Percentiles rank a stretch among this genome's conserved stretches.
Evolutionary conservation across 2,888 invertebrate genomes (phyloP).

Genomic region (Chrysolina oricalcia): DNA sequence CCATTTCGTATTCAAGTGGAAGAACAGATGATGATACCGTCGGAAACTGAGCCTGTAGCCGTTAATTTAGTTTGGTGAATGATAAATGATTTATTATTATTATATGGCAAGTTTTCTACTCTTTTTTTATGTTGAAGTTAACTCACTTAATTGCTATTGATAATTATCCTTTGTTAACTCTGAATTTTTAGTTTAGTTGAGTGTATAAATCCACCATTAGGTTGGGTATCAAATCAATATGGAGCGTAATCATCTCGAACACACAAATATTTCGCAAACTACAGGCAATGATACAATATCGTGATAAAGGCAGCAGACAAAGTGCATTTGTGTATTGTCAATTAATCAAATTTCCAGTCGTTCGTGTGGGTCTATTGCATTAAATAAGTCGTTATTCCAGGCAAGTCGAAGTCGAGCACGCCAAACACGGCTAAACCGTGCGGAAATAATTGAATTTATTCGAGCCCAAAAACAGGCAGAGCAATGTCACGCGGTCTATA

Average conservation of each 20-base stretch:
- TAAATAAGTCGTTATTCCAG: conserved; percentile 38
- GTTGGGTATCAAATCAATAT: neutral
- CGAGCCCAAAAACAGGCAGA: conserved; percentile 21
- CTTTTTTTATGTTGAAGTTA: too few relatives aligned
- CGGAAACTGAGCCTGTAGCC: too few relatives aligned
- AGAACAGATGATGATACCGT: too few relatives aligned
- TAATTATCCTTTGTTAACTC: too few relatives aligned
- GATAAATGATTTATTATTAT: too few relatives aligned
- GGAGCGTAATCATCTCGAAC: neutral
- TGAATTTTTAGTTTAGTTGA: too few relatives aligned
- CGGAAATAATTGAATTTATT: conserved; percentile 32
- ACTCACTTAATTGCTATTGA: too few relatives aligned
- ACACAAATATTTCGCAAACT: conserved; percentile 1
- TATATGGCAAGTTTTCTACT: too few relatives aligned
- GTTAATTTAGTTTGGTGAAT: too few relatives aligned
- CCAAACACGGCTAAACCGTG: conserved; percentile 28
- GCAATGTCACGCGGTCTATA: conserved; percentile 17
- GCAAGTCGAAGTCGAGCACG: conserved; percentile 23
- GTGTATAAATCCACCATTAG: too few relatives aligned
- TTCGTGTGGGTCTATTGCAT: conserved; percentile 35
- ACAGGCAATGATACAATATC: conserved; percentile 9
- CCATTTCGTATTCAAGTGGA: too few relatives aligned
- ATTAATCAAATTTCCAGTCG: conserved; percentile 44
- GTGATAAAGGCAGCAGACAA: conserved; percentile 2
- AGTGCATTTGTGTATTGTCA: conserved; percentile 31